A percentile compares a stretch with the other conserved stretches of the same genome.
phyloP scores from a whole-genome alignment of 2,797 vertebrate species.

The Numenius phaeopus region DNA sequence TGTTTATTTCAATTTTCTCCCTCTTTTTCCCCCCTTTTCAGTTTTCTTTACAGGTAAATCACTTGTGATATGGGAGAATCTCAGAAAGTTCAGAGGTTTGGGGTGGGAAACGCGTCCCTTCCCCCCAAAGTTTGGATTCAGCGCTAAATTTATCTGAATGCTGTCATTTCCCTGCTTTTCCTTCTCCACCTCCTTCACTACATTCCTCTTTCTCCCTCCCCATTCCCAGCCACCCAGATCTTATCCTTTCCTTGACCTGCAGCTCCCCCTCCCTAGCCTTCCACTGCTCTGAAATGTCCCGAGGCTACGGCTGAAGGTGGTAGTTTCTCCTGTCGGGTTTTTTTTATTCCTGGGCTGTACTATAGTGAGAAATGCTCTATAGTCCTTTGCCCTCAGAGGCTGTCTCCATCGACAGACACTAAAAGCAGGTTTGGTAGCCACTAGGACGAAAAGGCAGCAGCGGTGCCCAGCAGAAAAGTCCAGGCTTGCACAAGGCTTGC shows the following conservation, averaged over 20 bases:
- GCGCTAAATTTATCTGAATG: conserved; percentile 70
- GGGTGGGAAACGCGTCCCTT: conserved; percentile 51
- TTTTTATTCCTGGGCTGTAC: background rate
- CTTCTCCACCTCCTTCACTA: conserved; percentile 57
- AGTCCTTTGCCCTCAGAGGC: background rate
- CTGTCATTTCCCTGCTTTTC: conserved; percentile 63
- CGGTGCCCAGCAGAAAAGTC: background rate
- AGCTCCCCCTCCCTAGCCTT: conserved; percentile 65
- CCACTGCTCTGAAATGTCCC: background rate
- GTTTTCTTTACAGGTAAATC: conserved; percentile 60
- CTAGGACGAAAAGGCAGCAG: background rate
- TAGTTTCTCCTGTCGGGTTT: background rate
- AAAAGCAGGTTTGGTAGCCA: background rate
- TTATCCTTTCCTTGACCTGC: conserved; percentile 73
- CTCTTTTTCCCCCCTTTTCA: background rate
- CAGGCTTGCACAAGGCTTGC: background rate
- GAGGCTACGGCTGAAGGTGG: background rate
- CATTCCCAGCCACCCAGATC: conserved; percentile 59
- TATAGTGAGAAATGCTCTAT: background rate
- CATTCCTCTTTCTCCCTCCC: conserved; percentile 63
- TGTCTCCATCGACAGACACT: background rate
- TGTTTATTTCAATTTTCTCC: conserved; percentile 64
- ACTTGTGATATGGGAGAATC: background rate
- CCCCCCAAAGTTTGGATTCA: conserved; percentile 46
- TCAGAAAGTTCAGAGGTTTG: conserved; percentile 62